phyloP scores from a whole-genome alignment of 2,113 vertebrate species.

The Tretioscincus oriximinensis region DNA sequence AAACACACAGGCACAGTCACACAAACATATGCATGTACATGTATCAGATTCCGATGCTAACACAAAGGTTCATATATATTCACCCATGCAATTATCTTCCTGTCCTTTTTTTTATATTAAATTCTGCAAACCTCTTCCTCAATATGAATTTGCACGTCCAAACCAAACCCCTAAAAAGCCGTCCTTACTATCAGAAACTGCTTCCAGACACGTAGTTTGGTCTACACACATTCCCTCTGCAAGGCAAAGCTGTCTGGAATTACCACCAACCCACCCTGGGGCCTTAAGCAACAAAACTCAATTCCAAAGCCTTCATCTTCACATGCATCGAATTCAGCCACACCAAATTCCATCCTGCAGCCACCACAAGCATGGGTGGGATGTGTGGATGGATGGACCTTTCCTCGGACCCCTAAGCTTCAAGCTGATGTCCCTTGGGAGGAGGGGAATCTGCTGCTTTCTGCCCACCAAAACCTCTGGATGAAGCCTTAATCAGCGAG shows the following conservation, averaged over 20 bases:
- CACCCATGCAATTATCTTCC: not conserved
- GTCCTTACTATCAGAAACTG: not conserved
- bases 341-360: not conserved
- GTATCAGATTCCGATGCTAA: conserved; percentile 28
- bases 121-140: not conserved
- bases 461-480: conserved; percentile 28
- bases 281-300: not conserved
- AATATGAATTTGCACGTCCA: conserved; percentile 1
- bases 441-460: not conserved
- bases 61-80: conserved; percentile 22
- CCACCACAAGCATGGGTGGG: not conserved
- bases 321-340: not conserved
- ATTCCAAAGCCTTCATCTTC: not conserved
- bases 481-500: not conserved
- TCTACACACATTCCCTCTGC: conserved; percentile 36
- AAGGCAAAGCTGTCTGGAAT: conserved; percentile 12
- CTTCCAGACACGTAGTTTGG: conserved; percentile 7
- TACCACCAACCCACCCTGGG: not conserved
- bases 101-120: not conserved
- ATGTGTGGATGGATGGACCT: not conserved
- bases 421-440: conserved; percentile 52
- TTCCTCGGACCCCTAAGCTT: conserved; percentile 26
- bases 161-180: not conserved
- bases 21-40: conserved; percentile 2
- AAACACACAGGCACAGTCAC: conserved; percentile 22